Base-by-base conservation (phyloP, 2,113 vertebrate species). In the Labeo rohita region DNA sequence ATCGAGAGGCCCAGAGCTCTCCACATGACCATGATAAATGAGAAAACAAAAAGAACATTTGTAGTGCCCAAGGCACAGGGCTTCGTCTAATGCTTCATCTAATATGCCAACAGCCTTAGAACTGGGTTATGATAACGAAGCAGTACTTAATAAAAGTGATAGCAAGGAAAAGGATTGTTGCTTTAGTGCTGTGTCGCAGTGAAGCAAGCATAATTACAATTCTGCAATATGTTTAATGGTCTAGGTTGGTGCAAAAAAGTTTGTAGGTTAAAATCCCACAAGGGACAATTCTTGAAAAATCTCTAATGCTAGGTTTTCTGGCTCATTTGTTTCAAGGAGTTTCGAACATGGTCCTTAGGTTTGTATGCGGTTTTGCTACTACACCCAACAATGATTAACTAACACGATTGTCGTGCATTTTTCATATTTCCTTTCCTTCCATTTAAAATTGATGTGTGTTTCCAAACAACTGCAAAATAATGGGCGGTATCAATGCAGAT, bases 21-120 rank as follows among this genome's bases (percentile, higher is more conserved):
- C 79, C 79, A 81, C 12, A 66, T 81, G 79, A 66, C 59, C 79
- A 81, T 81, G 79, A 81, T 81, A 81, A 81, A 81, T 81, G 59
- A 65, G 79, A 66, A 47, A 49, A 63, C 79, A 81, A 34, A 65
- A 81, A 34, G 61, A 81, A 66, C 79, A 81, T 66, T 81, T 81
- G 79, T 49, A 49, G n/a, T 49, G 59, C 79, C 59, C 43, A 6
- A 81, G 79, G 79, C 43, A 65, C 12, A 81, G n/a, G 13, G n/a
- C 12, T 49, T 81, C 39, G 8, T 63, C 39, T 80, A 80, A 80
- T 49, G 56, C 56, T 47, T 63, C 72, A 74, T 74, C 43, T 74
- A 63, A 23, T 65, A 43, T 80, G 56, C 78, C 56, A 80, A 39
- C 56, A 80, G 56, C 59, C n/a, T 80, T 47, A 39, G n/a, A 65